These are phyloP conservation scores for Didymodactylos carnosus DNA, from an alignment of 2,888 invertebrate species.

Conservation along the genomic window DNA sequence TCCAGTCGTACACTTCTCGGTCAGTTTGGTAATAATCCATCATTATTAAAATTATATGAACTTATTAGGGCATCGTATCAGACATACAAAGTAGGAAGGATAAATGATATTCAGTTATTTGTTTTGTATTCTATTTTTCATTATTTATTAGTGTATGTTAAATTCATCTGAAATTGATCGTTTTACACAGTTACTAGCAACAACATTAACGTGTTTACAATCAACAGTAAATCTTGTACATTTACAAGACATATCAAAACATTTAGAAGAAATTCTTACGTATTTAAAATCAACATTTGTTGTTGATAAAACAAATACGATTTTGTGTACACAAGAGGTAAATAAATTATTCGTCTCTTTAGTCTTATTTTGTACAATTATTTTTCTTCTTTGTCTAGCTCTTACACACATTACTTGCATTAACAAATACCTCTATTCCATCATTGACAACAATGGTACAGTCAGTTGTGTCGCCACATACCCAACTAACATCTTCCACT, in stretches of 20 bases:
- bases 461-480: background rate
- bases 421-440: background rate
- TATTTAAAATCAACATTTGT: background rate
- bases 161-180: background rate
- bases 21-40: background rate
- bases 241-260: background rate
- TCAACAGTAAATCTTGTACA: background rate
- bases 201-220: background rate
- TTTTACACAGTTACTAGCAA: background rate
- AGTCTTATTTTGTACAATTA: too few species aligned
- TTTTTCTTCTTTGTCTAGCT: background rate
- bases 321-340: background rate
- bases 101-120: too few species aligned
- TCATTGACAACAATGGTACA: background rate
- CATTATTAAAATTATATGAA: background rate
- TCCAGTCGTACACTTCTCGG: background rate
- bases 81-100: background rate
- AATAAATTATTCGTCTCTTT: too few species aligned
- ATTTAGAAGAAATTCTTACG: background rate
- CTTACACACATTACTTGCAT: background rate
- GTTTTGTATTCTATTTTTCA: too few species aligned
- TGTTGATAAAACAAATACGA: background rate
- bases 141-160: too few species aligned
- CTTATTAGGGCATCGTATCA: background rate
- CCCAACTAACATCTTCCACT: too few species aligned